Base-by-base conservation (phyloP, 2,888 invertebrate genomes). In the Aspidiotus rigidus region DNA sequence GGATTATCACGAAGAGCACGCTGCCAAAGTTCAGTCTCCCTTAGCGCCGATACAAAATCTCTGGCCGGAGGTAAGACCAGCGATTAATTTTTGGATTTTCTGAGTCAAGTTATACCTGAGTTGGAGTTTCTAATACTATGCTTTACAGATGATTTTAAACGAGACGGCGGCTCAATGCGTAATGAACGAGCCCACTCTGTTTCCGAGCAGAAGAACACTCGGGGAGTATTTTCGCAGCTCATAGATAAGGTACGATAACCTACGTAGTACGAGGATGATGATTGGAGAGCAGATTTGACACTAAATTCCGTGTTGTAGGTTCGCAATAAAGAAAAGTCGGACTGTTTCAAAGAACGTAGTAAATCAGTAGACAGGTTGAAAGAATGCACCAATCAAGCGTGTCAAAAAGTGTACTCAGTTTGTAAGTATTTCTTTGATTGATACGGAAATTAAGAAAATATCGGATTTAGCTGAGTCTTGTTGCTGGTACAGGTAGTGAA, bases 161-260 rank as follows among this genome's bases (percentile, higher is more conserved):
- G 63, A 17, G 69, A 69, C 10, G 15, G 49, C 40, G 15, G 49
- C 40, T 55, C 17, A 28, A 54, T 56, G 28, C 69, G 62, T 7
- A 44, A 44, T 13, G 69, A 69, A 63, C 54, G 62, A 44, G 62
- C 62, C 15, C 69, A 62, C 56, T 62, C 62, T 17, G 56, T 69
- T 44, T 62, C 69, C 13, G 69, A 69, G 15, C 49, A 62, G 55
- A 69, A 69, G 17, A 70, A 63, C 69, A 76, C 77, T 67, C 73
- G 76, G 60, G 77, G 77, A 28, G 77, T 79, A 54, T 73, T 79
- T 17, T 77, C 77, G 69, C 78, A 79, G 70, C 74, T 78, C 16
- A 78, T 79, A 40, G 79, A 79, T 66, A 78, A 78, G 75, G 71
- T 70, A 6, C 55, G 49, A 41, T 59, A 55, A 7, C 2, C 7